A percentile compares a stretch with the other conserved stretches of the same genome.
Evolutionary conservation across 2,113 vertebrate genomes (phyloP).

Genomic region (Chunga burmeisteri): DNA sequence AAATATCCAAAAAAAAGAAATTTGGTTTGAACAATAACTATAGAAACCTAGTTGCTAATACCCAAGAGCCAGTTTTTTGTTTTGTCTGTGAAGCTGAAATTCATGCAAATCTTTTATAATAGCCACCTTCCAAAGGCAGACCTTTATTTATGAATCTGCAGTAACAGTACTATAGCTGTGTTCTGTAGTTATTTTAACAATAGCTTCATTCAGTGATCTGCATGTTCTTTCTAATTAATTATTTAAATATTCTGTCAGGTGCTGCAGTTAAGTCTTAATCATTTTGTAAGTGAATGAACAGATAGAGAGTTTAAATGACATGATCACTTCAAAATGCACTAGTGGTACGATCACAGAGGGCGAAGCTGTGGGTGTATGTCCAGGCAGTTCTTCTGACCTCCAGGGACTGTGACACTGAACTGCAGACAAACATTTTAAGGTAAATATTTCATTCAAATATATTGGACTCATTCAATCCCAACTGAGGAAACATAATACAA

Average conservation of each 20-base stretch:
- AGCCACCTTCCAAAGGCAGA: neutral
- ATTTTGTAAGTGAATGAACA: neutral
- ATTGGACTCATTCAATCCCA: neutral
- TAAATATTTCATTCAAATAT: neutral
- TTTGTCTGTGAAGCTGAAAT: neutral
- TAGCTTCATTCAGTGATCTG: neutral
- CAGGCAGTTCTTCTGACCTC: neutral
- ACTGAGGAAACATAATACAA: neutral
- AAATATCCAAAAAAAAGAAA: neutral
- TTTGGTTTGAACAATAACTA: neutral
- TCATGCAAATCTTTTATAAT: neutral
- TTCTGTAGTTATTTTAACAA: neutral
- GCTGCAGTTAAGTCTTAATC: neutral
- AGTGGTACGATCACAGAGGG: neutral
- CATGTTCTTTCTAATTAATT: neutral
- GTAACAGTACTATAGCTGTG: neutral
- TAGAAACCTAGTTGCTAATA: neutral
- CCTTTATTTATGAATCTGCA: neutral
- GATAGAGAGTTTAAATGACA: neutral
- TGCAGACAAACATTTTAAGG: neutral
- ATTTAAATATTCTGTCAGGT: constrained; percentile 25
- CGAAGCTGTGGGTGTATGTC: neutral
- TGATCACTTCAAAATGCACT: neutral
- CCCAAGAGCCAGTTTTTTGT: neutral
- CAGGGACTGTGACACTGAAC: neutral